These are phyloP conservation scores for Volucella inanis DNA, from an alignment of 2,888 invertebrate genomes.

Conservation along the genomic window DNA sequence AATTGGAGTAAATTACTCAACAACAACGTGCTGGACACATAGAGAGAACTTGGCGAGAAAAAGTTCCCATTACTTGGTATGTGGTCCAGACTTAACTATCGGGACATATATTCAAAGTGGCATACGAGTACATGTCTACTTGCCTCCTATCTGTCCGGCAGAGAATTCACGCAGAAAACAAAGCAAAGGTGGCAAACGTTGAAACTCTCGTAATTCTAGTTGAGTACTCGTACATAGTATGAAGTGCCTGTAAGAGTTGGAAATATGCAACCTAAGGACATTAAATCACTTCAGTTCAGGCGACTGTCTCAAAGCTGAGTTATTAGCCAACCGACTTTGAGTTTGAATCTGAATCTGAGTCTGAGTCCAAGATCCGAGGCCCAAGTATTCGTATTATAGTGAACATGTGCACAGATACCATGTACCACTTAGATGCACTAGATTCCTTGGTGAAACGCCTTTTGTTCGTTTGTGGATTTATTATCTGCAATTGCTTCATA, in stretches of 20 bases:
- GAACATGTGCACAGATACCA: constrained; percentile 51
- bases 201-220: constrained; percentile 47
- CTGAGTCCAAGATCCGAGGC: too few relatives aligned
- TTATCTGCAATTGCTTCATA: constrained; percentile 5
- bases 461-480: constrained; percentile 42
- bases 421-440: constrained; percentile 36
- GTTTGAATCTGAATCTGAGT: too few relatives aligned
- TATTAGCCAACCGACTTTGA: constrained; percentile 28
- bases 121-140: constrained; percentile 24
- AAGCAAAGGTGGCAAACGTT: constrained; percentile 32
- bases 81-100: constrained; percentile 65
- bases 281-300: constrained; percentile 61
- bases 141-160: constrained; percentile 11
- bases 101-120: constrained; percentile 59
- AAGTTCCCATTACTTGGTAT: constrained; percentile 54
- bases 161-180: constrained; percentile 39
- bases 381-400: constrained; percentile 53
- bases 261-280: constrained; percentile 60
- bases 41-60: constrained; percentile 19
- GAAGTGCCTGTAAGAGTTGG: constrained; percentile 5
- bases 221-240: neutral
- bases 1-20: constrained; percentile 64
- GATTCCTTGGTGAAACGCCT: constrained; percentile 34
- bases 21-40: constrained; percentile 24
- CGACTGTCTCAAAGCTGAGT: constrained; percentile 41